Base-by-base conservation (phyloP, 2,888 invertebrate genomes). In the Notodonta ziczac region DNA sequence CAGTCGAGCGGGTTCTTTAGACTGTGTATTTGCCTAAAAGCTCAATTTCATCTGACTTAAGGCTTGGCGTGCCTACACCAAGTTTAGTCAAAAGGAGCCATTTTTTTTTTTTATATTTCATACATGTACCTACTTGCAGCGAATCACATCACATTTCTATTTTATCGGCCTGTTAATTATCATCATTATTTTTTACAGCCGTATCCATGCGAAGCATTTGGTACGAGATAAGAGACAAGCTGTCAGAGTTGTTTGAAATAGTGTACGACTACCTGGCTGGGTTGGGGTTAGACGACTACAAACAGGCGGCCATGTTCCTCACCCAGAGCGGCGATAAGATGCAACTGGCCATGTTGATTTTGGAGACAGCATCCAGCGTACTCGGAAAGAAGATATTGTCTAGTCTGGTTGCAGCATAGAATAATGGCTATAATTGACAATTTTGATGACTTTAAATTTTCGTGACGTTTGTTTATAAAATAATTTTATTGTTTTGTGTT, bases 231-330 rank as follows among this genome's bases (percentile, higher is more conserved):
- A 90, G 82, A 57, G 73, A 69, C 0, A 85, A 88, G 58, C 73
- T 93, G 0, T 72, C 79, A 0, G 91, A 90, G 7, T 55, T 93
- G 7, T 85, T 88, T 58, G 91, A 92, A 24, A 79, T 93, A 3
- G 92, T 91, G 0, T 93, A 91, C 59, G 92, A 93, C 66, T 92
- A 88, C 66, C 73, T 93, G 5, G 86, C 87, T 0, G 91, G 91
- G 0, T 66, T 93, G 65, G 91, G 90, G 0, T 58, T 93, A 14
- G 80, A 88, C 0, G 91, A 93, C 67, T 93, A 93, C 72, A 75
- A 72, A 57, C 79, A 74, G 5, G 91, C 88, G 0, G 87, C 85
- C 24, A 76, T 66, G 40, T 87, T 87, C 56, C 72, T 93, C 5
- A 76, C 84, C 5, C 68, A 85, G 59, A 78, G 74, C 2, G 72